Conservation (phyloP, 2,797 vertebrate genomes). For the Champsocephalus gunnari region DNA sequence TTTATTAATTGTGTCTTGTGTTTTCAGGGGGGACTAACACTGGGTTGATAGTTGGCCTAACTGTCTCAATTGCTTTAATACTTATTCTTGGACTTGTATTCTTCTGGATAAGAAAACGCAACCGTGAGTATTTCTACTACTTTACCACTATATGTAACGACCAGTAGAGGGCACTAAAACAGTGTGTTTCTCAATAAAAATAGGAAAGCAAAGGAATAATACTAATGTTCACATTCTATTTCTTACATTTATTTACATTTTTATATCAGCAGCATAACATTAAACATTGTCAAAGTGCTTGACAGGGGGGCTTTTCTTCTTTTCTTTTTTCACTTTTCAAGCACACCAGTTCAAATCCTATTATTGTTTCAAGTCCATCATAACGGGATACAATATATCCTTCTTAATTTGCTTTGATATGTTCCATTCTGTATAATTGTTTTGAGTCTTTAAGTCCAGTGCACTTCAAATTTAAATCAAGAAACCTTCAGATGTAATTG, state of each 20-base stretch:
- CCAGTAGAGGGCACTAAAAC: slow-evolving; percentile 9
- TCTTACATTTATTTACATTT: background rate
- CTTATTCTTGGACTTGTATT: background rate
- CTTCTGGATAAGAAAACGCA: background rate
- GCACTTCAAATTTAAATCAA: slow-evolving; percentile 6
- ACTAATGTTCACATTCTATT: slow-evolving; percentile 1
- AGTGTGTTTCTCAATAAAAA: background rate
- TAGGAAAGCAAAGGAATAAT: background rate
- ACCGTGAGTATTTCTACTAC: slow-evolving; percentile 13
- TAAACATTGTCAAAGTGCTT: no score
- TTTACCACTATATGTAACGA: background rate
- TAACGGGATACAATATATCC: no score
- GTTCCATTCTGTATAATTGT: no score
- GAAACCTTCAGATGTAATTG: background rate
- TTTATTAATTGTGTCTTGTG: slow-evolving; percentile 7
- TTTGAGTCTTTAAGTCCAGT: no score
- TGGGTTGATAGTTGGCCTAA: accelerated
- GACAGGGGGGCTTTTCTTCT: background rate
- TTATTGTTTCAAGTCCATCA: no score
- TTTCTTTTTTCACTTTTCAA: no score
- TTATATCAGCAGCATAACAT: no score
- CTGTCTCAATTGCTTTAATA: accelerated
- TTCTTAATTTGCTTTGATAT: no score
- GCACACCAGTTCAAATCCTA: no score
- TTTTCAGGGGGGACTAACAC: background rate